Evolutionary conservation across 2,113 vertebrate genomes (phyloP), one percentile per base, ranked within the genome.

Genomic region (Crotalus viridis): DNA sequence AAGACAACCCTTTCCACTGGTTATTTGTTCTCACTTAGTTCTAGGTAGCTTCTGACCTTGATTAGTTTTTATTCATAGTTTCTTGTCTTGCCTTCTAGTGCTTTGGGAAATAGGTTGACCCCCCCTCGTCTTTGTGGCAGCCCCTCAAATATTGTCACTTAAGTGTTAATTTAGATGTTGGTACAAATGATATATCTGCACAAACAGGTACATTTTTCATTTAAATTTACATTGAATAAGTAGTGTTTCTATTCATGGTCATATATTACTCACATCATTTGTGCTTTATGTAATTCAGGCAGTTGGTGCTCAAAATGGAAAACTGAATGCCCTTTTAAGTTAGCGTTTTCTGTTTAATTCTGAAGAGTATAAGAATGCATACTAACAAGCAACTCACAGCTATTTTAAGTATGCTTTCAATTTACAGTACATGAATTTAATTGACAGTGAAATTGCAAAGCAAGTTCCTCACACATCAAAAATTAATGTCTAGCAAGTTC

Each of bases 401-500:
- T 94, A 69, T 95, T 95, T 93, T 91, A 91, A 94, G 86, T 93
- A 43, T 43, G 1, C 92, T 94, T 94, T 91, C 2, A 59, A 94
- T 96, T 94, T 94, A 87, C 89, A 87, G 93, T 46, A 89, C 57
- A 74, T 88, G 93, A 93, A 93, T 90, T 88, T 43, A 92, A 93
- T 92, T 95, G 95, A 94, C 95, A 96, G 88, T 87, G 86, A 90
- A 93, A 94, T 94, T 95, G 94, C 93, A 91, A 93, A 94, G 88
- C 56, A 96, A 94, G 87, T 94, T 88, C 87, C 93, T 93, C 89
- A 91, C 90, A 85, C 54, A 91, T 95, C 57, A 96, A 93, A 95
- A 96, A 96, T 95, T 91, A 96, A 96, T 95, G 93, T 69, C 87
- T 95, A 90, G 89, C 0, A 0, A 93, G 94, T 90, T 94, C 15